Conservation (phyloP, 1,140 invertebrate genomes). For the Chironomus striatipennis region DNA sequence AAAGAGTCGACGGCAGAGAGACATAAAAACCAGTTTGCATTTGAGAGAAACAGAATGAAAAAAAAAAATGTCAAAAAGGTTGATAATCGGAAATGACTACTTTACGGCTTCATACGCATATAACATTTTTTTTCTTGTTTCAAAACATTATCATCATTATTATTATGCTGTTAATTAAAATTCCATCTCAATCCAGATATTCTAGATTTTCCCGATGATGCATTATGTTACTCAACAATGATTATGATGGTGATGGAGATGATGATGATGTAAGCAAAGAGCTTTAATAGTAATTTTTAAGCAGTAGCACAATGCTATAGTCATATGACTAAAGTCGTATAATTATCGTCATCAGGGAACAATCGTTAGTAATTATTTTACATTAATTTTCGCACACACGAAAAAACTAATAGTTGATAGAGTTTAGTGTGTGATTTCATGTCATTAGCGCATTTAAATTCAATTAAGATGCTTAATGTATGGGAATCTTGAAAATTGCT, state of each 20-base stretch:
- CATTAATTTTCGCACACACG: too few relatives aligned
- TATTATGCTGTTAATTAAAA: conserved; percentile 13
- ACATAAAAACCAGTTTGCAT: neutral
- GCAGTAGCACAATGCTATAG: too few relatives aligned
- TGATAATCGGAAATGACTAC: conserved; percentile 6
- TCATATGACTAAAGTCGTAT: too few relatives aligned
- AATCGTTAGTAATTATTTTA: too few relatives aligned
- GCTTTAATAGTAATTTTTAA: too few relatives aligned
- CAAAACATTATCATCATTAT: neutral
- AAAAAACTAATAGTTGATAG: too few relatives aligned
- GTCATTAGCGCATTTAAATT: too few relatives aligned
- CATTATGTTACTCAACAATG: neutral
- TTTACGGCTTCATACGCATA: neutral
- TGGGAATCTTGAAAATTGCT: too few relatives aligned
- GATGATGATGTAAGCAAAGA: too few relatives aligned
- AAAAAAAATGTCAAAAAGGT: conserved; percentile 13
- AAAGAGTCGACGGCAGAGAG: neutral
- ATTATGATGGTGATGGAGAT: neutral
- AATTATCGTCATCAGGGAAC: too few relatives aligned
- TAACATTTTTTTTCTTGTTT: neutral
- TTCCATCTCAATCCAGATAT: neutral
- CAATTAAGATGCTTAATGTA: too few relatives aligned
- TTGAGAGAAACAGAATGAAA: neutral
- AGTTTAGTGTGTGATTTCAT: too few relatives aligned
- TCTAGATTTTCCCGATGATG: neutral